Evolutionary conservation across 2,888 invertebrate genomes (phyloP), one percentile per base, ranked within the genome.

Genomic region (Athetis lepigone): DNA sequence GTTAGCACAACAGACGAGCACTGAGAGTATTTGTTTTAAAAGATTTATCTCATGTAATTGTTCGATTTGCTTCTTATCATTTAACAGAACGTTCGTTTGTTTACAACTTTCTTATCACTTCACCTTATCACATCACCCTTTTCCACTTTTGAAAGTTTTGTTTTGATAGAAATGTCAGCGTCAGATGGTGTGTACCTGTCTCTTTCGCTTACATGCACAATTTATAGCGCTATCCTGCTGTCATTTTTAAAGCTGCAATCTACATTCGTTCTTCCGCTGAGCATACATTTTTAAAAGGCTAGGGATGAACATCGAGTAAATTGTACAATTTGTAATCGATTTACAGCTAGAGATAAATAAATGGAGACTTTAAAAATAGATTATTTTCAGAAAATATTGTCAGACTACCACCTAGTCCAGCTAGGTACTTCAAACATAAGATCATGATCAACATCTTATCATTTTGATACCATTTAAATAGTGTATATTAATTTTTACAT

Each of bases 51-150:
- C 25, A 7, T 58, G 23, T 39, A 29, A 62, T 43, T 45, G 21
- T 42, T 40, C 9, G 49, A 45, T 49, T 56, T 47, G 25, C 16
- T 43, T 42, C 57, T 55, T 70, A 75, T 67, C 55, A 18, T 39
- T 39, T 18, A 40, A 27, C 39, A 52, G 49, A 45, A 47, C 27
- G 25, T 36, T 42, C 19, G 11, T 49, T 57, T 79, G 65, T 72
- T 76, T 71, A 76, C 64, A 65, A 49, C n/a, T 64, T 51, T 49
- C 46, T 39, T 58, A 71, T 43, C 69, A 57, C 25, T 19, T 13
- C 39, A 23, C 36, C 29, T 8, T 63, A 45, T 39, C 58, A 45
- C 11, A 45, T 39, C 58, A 45, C 11, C 27, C 21, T 5, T 36
- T n/a, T 11, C n/a, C 7, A 42, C 21, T 19, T 43, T 42, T 45